A percentile compares a stretch with the other conserved stretches of the same genome.
Conservation (phyloP, 2,113 vertebrate species). For the Vidua macroura region DNA sequence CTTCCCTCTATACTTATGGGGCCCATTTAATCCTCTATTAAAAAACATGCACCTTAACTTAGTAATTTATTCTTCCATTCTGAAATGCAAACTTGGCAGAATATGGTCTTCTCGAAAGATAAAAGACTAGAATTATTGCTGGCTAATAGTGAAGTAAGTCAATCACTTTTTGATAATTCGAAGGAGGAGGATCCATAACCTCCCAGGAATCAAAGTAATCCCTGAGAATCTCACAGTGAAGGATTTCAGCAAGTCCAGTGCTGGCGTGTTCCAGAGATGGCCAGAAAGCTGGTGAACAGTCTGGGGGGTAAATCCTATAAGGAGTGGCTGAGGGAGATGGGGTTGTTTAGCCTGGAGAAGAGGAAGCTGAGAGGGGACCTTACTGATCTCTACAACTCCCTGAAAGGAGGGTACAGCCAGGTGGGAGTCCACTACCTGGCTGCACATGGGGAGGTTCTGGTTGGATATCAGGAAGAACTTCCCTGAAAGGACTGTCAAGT, state of each 20-base stretch:
- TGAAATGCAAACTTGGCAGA: not conserved
- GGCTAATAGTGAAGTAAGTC: not conserved
- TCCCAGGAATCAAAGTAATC: not conserved
- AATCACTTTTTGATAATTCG: not conserved
- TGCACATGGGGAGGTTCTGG: not conserved
- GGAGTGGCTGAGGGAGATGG: not conserved
- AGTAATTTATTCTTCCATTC: not conserved
- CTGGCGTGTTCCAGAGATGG: not conserved
- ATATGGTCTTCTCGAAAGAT: not conserved
- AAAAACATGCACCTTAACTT: not conserved
- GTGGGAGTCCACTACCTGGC: rapidly evolving
- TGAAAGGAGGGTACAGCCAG: not conserved
- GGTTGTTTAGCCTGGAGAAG: not conserved
- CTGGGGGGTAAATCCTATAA: not conserved
- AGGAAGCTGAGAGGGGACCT: not conserved
- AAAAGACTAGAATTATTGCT: not conserved
- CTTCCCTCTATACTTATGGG: not conserved
- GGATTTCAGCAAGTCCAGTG: not conserved
- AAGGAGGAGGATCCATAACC: not conserved
- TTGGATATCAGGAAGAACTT: not conserved
- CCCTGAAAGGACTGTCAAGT: not conserved
- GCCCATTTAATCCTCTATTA: not conserved
- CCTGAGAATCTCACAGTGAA: not conserved
- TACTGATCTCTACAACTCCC: not conserved
- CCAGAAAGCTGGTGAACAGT: not conserved